A percentile compares a stretch with the other conserved stretches of the same genome.
Evolutionary conservation across 64 coral and sea anemone species (phyloP).

Genomic region (Stichodactyla mertensii): DNA sequence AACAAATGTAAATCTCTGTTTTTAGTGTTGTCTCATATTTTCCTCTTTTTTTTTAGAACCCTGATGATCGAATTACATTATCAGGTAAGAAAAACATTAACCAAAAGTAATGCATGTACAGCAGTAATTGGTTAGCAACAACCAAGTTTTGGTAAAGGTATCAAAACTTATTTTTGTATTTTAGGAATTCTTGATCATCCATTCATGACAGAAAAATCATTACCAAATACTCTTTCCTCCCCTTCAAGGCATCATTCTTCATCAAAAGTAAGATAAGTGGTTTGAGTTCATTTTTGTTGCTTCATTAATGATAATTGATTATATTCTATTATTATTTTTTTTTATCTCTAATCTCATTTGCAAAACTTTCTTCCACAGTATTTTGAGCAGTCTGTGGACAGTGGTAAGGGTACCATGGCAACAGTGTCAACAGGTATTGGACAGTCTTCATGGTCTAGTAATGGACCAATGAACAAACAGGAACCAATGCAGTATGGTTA

Average conservation of each 20-base stretch:
- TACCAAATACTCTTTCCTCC: slow-evolving; percentile 46
- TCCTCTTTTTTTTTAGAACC: slow-evolving; percentile 67
- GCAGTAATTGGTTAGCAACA: no score
- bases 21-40: neutral
- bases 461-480: neutral
- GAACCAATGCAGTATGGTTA: slow-evolving; percentile 16
- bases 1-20: neutral
- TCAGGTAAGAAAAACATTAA: slow-evolving; percentile 48
- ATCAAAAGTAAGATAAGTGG: neutral
- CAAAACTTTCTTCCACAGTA: slow-evolving; percentile 3
- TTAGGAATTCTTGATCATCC: slow-evolving; percentile 98
- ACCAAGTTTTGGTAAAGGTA: no score
- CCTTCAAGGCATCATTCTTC: slow-evolving; percentile 24
- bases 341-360: neutral
- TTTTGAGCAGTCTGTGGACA: slow-evolving; percentile 79
- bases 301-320: neutral
- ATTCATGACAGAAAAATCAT: slow-evolving; percentile 81
- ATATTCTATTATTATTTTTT: neutral
- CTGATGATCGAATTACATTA: slow-evolving; percentile 81
- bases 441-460: slow-evolving; percentile 55
- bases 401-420: slow-evolving; percentile 96
- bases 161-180: neutral
- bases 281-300: neutral
- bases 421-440: slow-evolving; percentile 73
- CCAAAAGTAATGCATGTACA: no score